Conservation (phyloP, 2,797 vertebrate genomes). For the Brachyalestes nurse region DNA sequence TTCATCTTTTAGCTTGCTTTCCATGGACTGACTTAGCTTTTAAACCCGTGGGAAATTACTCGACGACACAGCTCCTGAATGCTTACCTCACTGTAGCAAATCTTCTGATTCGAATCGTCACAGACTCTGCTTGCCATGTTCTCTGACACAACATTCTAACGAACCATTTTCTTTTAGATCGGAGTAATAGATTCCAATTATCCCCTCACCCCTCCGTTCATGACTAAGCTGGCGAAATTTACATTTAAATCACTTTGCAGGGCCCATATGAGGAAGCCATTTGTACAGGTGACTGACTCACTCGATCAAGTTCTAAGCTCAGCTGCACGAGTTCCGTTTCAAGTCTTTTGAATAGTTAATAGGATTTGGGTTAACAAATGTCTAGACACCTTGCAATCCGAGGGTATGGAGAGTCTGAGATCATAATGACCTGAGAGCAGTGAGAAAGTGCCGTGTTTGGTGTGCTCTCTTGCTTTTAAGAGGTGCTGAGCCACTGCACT, state of each 20-base stretch:
- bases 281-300: constrained; percentile 7
- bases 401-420: background rate
- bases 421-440: background rate
- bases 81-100: constrained; percentile 21
- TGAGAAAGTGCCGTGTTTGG: background rate
- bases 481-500: background rate
- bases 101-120: constrained; percentile 21
- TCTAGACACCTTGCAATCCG: background rate
- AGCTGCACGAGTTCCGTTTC: background rate
- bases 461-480: background rate
- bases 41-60: constrained; percentile 24
- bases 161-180: background rate
- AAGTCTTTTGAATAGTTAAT: background rate
- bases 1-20: constrained; percentile 3
- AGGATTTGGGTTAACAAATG: background rate
- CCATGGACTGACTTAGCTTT: background rate
- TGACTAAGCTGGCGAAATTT: background rate
- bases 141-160: background rate
- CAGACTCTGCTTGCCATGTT: constrained; percentile 12
- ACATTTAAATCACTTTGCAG: constrained; percentile 5
- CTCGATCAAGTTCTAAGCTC: background rate
- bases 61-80: background rate
- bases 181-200: constrained; percentile 15
- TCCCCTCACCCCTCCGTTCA: background rate
- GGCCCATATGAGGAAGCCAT: constrained; percentile 15